Percentiles rank a stretch among this genome's conserved stretches.
Evolutionary conservation across 1,140 invertebrate genomes (phyloP).

Genomic region (Zaprionus inermis): DNA sequence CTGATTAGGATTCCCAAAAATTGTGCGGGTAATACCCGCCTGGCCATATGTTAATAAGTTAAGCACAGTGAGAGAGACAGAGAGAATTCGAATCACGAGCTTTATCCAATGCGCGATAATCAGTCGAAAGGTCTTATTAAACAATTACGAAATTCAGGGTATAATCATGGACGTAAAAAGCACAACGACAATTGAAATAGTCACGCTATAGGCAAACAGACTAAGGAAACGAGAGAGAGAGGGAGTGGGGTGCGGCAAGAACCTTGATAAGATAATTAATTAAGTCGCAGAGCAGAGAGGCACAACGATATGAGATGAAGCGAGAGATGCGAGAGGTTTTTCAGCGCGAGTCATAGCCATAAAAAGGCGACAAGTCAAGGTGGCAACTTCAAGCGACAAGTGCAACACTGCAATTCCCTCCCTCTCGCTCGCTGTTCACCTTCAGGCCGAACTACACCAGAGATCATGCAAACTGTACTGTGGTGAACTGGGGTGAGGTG

Average conservation of each 20-base stretch:
- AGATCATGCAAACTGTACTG: background rate
- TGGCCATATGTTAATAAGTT: background rate
- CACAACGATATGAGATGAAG: background rate
- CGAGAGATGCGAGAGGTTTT: slow-evolving; percentile 3
- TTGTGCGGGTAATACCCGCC: background rate
- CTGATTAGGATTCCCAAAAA: slow-evolving; percentile 1
- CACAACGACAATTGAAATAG: slow-evolving; percentile 29
- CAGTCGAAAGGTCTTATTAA: background rate
- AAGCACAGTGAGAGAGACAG: background rate
- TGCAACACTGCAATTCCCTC: background rate
- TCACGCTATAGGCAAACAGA: slow-evolving; percentile 24
- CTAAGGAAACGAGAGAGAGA: slow-evolving; percentile 15
- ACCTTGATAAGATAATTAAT: slow-evolving; percentile 35
- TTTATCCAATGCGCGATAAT: background rate
- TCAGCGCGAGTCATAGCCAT: too few relatives aligned
- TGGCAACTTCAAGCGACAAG: slow-evolving; percentile 1
- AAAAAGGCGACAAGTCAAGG: slow-evolving; percentile 12
- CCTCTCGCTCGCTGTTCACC: slow-evolving; percentile 20
- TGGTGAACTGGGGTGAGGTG: background rate
- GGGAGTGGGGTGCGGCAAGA: background rate
- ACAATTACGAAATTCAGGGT: background rate
- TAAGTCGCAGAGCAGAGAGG: background rate
- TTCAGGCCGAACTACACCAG: slow-evolving; percentile 23
- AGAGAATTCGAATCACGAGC: background rate
- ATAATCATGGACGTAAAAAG: slow-evolving; percentile 3